Percentiles rank a stretch among this genome's conserved stretches.
Conservation (phyloP, 2,888 invertebrate genomes). For the Perdita meconis region DNA sequence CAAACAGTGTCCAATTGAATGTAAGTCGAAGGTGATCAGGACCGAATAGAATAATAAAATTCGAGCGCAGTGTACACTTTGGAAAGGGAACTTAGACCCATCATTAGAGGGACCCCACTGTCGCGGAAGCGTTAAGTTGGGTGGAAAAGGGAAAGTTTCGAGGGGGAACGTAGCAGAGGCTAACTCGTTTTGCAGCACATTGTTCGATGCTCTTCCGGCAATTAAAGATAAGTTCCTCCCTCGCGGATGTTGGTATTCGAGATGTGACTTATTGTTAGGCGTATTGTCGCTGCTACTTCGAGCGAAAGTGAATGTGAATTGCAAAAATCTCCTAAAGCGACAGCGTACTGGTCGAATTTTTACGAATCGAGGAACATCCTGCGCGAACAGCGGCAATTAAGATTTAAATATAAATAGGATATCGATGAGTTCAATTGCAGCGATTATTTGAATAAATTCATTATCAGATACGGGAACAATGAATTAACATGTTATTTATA, state of each 20-base stretch:
- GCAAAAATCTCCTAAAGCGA: constrained; percentile 14
- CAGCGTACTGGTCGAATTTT: background rate
- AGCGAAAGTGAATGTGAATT: background rate
- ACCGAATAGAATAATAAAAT: background rate
- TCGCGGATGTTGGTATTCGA: constrained; percentile 7
- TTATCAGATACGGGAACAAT: background rate
- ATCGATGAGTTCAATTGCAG: background rate
- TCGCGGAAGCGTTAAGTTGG: constrained; percentile 20
- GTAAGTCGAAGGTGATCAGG: background rate
- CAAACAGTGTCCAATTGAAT: background rate
- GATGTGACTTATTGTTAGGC: background rate
- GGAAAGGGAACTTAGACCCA: background rate
- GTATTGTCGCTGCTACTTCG: constrained; percentile 5
- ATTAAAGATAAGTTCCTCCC: constrained; percentile 60
- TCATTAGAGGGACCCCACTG: constrained; percentile 5
- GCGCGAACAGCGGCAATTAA: background rate
- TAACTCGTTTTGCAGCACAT: constrained; percentile 54
- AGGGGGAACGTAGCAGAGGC: constrained; percentile 20
- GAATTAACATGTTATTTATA: background rate
- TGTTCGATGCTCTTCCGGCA: constrained; percentile 63
- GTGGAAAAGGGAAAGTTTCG: constrained; percentile 42
- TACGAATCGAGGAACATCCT: background rate
- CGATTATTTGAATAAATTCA: background rate
- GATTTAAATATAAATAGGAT: background rate
- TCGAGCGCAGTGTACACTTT: background rate